Base-by-base conservation (phyloP, 30 jellyfish, hydroid and myxozoan species). In the Aurelia sp. region DNA sequence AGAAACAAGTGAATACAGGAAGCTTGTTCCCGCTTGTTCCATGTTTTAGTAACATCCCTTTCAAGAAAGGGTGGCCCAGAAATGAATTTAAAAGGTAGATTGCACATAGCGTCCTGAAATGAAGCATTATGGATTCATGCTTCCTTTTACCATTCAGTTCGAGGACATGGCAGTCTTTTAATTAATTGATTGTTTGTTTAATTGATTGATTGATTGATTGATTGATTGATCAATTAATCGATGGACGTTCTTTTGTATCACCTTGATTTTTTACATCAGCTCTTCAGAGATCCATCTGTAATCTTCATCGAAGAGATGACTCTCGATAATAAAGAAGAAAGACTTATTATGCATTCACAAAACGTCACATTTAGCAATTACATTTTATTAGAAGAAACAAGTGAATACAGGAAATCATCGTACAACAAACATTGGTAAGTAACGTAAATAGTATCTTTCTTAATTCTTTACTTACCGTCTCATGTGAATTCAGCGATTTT, bases 1-100 rank as follows among this genome's bases (percentile, higher is more conserved):
- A 59, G 92, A 83, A 52, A 83, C 77, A 23, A 83, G 92, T 33
- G 80, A 83, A 71, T 83, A 53, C 30, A 70, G 63, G 22, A 74
- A 62, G n/a, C n/a, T n/a, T n/a, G n/a, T n/a, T n/a, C n/a, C n/a
- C n/a, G 33, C 33, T 27, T 27, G 33, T 27, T 27, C 33, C 33
- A 2, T 27, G 33, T 27, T 27, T 27, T 27, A 27, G 33, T 27
- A 27, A 27, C 33, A 27, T 27, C 33, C 33, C 33, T 27, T 27
- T 27, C 33, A 27, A 27, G 1, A 27, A 7, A 37, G 50, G 50
- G 50, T 37, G 50, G 50, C 9, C 50, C 50, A 37, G 2, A 37
- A 37, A 37, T 5, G 50, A 37, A 37, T 1, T 37, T 37, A 9
- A 37, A 37, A 37, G 50, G 11, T 37, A 4, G 10, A 37, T 37